These are phyloP conservation scores for Anabas testudineus DNA, from an alignment of 2,797 vertebrate genomes.

Conservation along the genomic window DNA sequence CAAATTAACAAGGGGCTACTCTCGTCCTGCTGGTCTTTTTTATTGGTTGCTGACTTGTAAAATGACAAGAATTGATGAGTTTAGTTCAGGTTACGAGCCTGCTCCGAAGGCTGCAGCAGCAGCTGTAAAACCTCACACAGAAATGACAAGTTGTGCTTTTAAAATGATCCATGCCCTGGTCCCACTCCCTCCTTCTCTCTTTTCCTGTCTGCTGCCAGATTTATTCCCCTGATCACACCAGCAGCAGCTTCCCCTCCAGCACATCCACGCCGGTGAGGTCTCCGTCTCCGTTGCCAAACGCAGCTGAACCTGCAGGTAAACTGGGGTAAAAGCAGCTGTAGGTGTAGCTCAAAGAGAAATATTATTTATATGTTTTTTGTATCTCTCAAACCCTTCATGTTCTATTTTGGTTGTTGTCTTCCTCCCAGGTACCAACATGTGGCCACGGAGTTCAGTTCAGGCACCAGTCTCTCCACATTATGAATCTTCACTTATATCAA, in stretches of 20 bases:
- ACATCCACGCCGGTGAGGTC: slow-evolving; percentile 94
- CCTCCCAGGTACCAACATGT: slow-evolving; percentile 90
- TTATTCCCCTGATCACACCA: slow-evolving; percentile 98
- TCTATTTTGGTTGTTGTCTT: slow-evolving; percentile 35
- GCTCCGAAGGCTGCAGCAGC: slow-evolving; percentile 66
- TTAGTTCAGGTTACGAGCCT: slow-evolving; percentile 71
- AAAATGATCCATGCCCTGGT: slow-evolving; percentile 78
- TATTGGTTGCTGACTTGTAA: slow-evolving; percentile 76
- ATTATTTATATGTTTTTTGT: neutral
- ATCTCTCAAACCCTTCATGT: neutral
- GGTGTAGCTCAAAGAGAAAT: neutral
- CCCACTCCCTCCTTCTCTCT: slow-evolving; percentile 42
- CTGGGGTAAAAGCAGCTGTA: neutral
- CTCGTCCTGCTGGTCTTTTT: slow-evolving; percentile 66
- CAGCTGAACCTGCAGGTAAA: slow-evolving; percentile 77
- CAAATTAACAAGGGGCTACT: slow-evolving; percentile 58
- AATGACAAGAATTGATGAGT: slow-evolving; percentile 80
- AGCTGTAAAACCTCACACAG: slow-evolving; percentile 69
- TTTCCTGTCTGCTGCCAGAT: slow-evolving; percentile 83
- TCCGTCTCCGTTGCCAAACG: slow-evolving; percentile 90
- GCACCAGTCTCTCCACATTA: slow-evolving; percentile 91
- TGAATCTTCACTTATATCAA: slow-evolving; percentile 94
- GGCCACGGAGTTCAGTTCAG: slow-evolving; percentile 90
- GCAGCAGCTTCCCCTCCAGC: slow-evolving; percentile 96
- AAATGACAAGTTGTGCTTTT: slow-evolving; percentile 80